Percentiles rank a stretch among this genome's conserved stretches.
Evolutionary conservation across 2,888 invertebrate species (phyloP).

Genomic region (Monoplex corrugatus): DNA sequence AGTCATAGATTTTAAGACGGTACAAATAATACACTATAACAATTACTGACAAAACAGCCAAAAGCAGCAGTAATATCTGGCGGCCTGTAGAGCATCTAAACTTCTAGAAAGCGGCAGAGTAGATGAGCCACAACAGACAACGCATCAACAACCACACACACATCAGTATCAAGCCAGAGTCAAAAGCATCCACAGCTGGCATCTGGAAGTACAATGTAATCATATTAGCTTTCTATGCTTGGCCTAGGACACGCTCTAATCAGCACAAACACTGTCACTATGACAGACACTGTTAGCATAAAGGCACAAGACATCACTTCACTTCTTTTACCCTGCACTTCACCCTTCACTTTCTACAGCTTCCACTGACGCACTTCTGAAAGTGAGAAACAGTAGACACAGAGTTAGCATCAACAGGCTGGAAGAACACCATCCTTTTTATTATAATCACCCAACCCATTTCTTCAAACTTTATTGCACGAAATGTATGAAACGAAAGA

Average conservation of each 20-base stretch:
- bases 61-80: background rate
- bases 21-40: no score
- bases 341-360: background rate
- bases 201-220: background rate
- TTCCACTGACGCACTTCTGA: conserved; percentile 46
- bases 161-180: background rate
- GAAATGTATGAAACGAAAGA: background rate
- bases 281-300: background rate
- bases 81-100: background rate
- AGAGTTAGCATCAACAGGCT: background rate
- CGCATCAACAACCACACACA: background rate
- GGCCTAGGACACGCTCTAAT: background rate
- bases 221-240: background rate
- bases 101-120: background rate
- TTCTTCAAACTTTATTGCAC: background rate
- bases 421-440: background rate
- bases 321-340: conserved; percentile 34
- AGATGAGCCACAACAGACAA: conserved; percentile 12
- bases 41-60: background rate
- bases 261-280: background rate
- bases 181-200: conserved; percentile 6
- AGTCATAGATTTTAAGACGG: background rate
- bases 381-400: conserved; percentile 19
- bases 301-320: background rate
- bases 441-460: background rate